These are phyloP conservation scores for Grammomys surdaster DNA, from an alignment of 2,113 vertebrate genomes.

Conservation along the genomic window DNA sequence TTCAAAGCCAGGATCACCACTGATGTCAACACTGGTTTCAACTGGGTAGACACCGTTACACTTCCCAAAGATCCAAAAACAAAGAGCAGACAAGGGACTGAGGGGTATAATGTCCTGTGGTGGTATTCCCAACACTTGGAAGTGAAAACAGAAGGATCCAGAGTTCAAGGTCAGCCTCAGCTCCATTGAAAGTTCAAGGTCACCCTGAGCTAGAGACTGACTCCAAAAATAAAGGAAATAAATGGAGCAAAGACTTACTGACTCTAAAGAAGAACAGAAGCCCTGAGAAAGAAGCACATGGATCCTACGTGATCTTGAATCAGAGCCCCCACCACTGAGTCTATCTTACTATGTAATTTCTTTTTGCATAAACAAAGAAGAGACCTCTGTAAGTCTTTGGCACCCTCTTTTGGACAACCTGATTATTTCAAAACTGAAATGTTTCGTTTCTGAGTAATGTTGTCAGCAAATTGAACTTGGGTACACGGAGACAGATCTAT, in stretches of 20 bases:
- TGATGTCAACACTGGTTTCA: not conserved
- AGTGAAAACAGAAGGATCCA: not conserved
- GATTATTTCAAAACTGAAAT: not conserved
- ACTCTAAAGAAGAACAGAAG: not conserved
- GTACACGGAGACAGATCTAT: not conserved
- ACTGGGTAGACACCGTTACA: not conserved
- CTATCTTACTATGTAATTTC: constrained; percentile 55
- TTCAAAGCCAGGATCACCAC: not conserved
- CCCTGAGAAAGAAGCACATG: not conserved
- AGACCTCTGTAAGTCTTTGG: constrained; percentile 75
- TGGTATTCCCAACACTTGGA: not conserved
- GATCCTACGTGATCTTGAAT: not conserved
- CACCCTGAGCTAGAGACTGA: not conserved
- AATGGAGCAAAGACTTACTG: not conserved
- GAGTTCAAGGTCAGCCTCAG: not conserved
- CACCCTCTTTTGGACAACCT: constrained; percentile 84
- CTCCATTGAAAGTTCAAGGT: not conserved
- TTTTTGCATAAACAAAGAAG: constrained; percentile 63
- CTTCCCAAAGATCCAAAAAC: not conserved
- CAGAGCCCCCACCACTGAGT: not conserved
- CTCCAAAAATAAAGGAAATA: not conserved
- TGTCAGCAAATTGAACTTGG: constrained; percentile 27
- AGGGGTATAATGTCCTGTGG: not conserved
- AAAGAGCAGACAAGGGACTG: not conserved
- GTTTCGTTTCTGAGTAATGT: constrained; percentile 11